Conservation (phyloP, 2,113 vertebrate genomes). For the Tychaedon coryphoeus region DNA sequence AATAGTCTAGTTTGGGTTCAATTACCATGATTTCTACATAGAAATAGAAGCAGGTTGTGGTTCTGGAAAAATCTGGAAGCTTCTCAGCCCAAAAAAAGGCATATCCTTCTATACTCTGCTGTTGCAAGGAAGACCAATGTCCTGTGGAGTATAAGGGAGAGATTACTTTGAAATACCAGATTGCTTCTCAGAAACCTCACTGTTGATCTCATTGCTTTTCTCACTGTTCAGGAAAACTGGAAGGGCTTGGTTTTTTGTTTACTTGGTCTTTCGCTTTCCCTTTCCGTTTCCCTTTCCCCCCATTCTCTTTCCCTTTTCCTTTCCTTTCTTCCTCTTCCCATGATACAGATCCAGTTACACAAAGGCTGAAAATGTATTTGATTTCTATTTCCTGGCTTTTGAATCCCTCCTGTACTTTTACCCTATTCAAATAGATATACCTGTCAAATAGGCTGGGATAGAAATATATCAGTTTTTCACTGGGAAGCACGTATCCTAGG, state of each 20-base stretch:
- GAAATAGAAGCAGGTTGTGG: not conserved
- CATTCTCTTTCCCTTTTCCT: not conserved
- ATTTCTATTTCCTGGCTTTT: not conserved
- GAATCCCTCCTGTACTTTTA: not conserved
- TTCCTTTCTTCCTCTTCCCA: too few species aligned
- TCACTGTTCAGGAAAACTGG: not conserved
- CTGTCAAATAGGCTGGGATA: not conserved
- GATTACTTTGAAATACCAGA: not conserved
- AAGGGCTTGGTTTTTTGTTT: not conserved
- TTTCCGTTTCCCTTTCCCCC: not conserved
- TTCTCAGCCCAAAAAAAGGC: not conserved
- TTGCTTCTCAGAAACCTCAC: not conserved
- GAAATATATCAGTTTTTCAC: not conserved
- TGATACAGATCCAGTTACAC: not conserved
- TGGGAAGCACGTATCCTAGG: not conserved
- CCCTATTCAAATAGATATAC: fast-evolving
- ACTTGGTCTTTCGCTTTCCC: not conserved
- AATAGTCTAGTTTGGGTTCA: not conserved
- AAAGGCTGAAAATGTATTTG: not conserved
- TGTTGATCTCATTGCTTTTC: not conserved
- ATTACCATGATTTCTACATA: not conserved
- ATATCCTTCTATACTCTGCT: not conserved
- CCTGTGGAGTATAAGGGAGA: not conserved
- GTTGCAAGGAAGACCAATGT: not conserved
- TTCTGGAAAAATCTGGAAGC: not conserved